Evolutionary conservation across 2,888 invertebrate genomes (phyloP), one percentile per base, ranked within the genome.

Genomic region (Drosophila eohydei): DNA sequence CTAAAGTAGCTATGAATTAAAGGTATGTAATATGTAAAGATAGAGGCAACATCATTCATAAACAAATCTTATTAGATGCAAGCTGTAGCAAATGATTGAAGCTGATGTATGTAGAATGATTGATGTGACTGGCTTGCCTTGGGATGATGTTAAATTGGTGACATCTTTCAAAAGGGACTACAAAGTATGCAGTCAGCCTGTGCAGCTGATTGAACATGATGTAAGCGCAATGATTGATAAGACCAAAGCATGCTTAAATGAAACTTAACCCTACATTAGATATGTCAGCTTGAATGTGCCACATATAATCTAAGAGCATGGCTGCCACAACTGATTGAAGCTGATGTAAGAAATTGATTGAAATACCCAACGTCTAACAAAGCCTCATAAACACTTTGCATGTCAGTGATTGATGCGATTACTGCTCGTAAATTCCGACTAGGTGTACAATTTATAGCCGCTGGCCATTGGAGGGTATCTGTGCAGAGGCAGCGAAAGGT

Each of bases 401-500:
- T 12, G 0, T 3, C 32, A 12, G 32, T 50, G 50, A 50, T 50
- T 16, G 16, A 50, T 16, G 6, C 46, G 4, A 8, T 30, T 7
- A 4, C n/a, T 48, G n/a, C 30, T 5, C 30, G 16, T 16, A 14
- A 12, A 32, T 6, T 32, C 7, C 32, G 3, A 12, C 41, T 14
- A 30, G 12, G 0, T 32, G 21, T 11, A 38, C 28, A 36, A 36
- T 26, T 54, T 54, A 54, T 14, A 4, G 38, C 52, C 28, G 4
- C 7, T 7, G 12, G 14, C 36, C 6, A 26, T 54, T 7, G 12
- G 38, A 40, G 38, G 40, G 40, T 54, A 54, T 40, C 54, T 44
- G 6, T 3, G 11, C 16, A 6, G 9, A 6, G 3, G 30, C 16
- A 30, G 74, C 61, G 61, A 76, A 65, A 76, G 80, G 71, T 77